phyloP scores from a whole-genome alignment of 2,797 vertebrate species.

The Takifugu ocellatus region DNA sequence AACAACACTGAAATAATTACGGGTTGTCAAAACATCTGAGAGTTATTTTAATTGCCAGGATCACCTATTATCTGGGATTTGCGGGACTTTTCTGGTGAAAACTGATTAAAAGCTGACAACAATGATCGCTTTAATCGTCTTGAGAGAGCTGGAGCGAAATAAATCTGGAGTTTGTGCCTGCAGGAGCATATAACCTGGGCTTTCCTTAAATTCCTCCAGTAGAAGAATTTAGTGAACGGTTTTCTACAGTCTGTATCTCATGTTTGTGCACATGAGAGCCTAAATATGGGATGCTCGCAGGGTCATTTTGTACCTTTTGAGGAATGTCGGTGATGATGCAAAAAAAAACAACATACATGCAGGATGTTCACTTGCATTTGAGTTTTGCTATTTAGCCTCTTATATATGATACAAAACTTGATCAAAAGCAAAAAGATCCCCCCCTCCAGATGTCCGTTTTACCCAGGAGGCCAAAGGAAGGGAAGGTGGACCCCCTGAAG shows the following conservation, averaged over 20 bases:
- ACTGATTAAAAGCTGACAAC: background rate
- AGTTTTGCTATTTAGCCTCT: too few relatives aligned
- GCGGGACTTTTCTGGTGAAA: background rate
- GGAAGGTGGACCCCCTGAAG: conserved; percentile 12
- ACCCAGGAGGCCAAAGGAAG: conserved; percentile 27
- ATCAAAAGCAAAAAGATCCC: background rate
- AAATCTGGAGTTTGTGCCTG: too few relatives aligned
- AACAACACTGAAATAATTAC: background rate
- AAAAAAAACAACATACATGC: too few relatives aligned
- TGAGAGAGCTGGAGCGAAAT: too few relatives aligned
- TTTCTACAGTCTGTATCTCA: too few relatives aligned
- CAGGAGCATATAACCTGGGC: too few relatives aligned
- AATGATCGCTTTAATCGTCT: background rate
- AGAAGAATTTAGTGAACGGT: too few relatives aligned
- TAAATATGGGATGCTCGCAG: background rate
- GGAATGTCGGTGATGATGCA: background rate
- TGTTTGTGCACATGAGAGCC: background rate
- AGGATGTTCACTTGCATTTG: too few relatives aligned
- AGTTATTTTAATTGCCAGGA: conserved; percentile 12
- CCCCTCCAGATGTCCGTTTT: conserved; percentile 47
- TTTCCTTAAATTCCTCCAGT: too few relatives aligned
- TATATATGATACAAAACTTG: too few relatives aligned
- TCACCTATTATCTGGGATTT: conserved; percentile 7
- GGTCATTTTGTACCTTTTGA: background rate
- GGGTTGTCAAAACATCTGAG: background rate